phyloP scores from a whole-genome alignment of 2,113 vertebrate genomes.

The Chloroceryle aenea region DNA sequence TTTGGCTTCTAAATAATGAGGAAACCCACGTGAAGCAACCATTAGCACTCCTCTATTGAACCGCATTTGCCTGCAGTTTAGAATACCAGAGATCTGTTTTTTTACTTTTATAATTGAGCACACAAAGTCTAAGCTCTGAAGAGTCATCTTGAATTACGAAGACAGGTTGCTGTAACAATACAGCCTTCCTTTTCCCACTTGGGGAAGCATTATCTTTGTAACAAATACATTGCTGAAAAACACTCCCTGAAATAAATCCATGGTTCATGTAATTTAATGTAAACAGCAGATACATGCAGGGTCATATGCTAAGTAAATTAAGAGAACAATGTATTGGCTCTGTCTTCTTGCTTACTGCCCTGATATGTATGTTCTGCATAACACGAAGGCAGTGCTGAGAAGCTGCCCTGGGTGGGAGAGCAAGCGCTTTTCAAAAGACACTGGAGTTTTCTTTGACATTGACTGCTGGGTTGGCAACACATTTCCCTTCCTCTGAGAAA shows the following conservation, averaged over 20 bases:
- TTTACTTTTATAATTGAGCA: neutral
- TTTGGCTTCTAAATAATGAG: neutral
- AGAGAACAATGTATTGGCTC: neutral
- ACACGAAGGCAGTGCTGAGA: neutral
- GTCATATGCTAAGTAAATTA: conserved; percentile 34
- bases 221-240: neutral
- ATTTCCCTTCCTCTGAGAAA: neutral
- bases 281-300: neutral
- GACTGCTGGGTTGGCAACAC: neutral
- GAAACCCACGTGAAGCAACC: neutral
- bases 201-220: conserved; percentile 25
- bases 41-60: neutral
- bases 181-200: conserved; percentile 5
- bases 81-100: neutral
- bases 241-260: neutral
- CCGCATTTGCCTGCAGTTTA: neutral
- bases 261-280: neutral
- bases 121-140: neutral
- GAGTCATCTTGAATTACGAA: conserved; percentile 25
- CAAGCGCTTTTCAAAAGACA: neutral
- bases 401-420: neutral
- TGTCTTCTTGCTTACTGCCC: neutral
- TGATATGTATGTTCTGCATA: neutral
- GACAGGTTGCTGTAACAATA: neutral
- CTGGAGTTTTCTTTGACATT: neutral